Base-by-base conservation (phyloP, 2,797 vertebrate species). In the Tenualosa thibaudeaui region DNA sequence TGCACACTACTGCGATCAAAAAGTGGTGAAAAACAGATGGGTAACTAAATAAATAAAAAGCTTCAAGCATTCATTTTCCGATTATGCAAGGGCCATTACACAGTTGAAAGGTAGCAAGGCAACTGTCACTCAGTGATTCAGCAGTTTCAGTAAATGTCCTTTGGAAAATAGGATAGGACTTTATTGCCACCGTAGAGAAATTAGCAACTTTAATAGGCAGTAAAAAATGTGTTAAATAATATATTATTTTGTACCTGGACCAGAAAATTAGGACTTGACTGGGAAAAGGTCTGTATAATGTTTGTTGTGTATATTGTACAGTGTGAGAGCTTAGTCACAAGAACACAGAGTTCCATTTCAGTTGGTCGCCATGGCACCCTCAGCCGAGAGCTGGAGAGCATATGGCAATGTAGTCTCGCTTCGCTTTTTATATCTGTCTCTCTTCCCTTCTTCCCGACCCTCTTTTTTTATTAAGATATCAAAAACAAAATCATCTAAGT, bases 311-410 rank as follows among this genome's bases (percentile, higher is more conserved):
- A 31, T 31, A 31, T 31, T 31, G 31, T 40, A 22, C 17, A 17
- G 37, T 22, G 71, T 78, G 40, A 22, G 13, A 46, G 37, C 37
- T 22, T 46, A 17, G 7, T 78, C 37, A 46, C 19, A 22, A 78
- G 71, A 78, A 78, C 71, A 78, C 13, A 8, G 37, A 78, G 71
- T 78, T 43, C 71, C 19, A 13, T 46, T 46, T 78, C 17, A 78
- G 71, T 78, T 71, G 13, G 71, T 43, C 40, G 13, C 40, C 71
- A 78, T 78, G 71, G 71, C 71, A 78, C 71, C 71, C 71, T 78
- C 40, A 24, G 19, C 71, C 7, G n/a, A 17, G 71, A 78, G 40
- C 71, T 78, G 71, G 19, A 6, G 15, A 78, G 71, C 71, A 78
- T 78, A 78, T 46, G 40, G 71, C 5, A 9, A 13, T 22, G 22